These are phyloP conservation scores for Chaetura pelagica DNA, from an alignment of 2,113 vertebrate species.

Conservation along the genomic window DNA sequence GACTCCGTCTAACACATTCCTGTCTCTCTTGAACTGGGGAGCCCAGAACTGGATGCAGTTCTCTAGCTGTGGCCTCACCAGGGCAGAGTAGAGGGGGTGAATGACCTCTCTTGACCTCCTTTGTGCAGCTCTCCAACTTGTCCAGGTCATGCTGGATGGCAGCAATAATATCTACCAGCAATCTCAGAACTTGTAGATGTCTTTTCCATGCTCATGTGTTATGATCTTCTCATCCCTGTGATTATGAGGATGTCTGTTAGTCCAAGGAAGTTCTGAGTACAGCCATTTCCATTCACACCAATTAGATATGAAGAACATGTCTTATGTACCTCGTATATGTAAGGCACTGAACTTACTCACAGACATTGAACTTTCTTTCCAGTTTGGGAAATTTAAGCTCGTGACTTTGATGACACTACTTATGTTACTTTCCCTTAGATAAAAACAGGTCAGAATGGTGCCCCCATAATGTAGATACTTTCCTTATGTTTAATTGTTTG, in stretches of 20 bases:
- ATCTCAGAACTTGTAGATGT: too few relatives aligned
- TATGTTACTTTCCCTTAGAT: background rate
- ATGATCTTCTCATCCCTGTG: background rate
- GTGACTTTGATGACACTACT: background rate
- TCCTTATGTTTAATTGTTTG: background rate
- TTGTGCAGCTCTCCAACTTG: too few relatives aligned
- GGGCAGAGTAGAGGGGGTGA: too few relatives aligned
- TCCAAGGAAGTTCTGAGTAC: background rate
- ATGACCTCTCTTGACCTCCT: too few relatives aligned
- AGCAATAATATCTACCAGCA: too few relatives aligned
- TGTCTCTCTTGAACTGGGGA: too few relatives aligned
- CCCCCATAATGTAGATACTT: background rate
- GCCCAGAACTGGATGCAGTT: too few relatives aligned
- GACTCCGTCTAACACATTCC: too few relatives aligned
- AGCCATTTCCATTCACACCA: rapidly evolving
- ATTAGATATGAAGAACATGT: background rate
- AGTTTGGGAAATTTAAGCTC: background rate
- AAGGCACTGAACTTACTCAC: background rate
- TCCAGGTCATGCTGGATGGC: too few relatives aligned
- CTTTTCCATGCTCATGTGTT: background rate
- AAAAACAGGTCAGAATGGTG: background rate
- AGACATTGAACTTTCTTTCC: rapidly evolving
- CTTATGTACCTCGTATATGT: rapidly evolving
- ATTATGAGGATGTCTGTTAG: background rate
- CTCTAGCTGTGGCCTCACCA: too few relatives aligned